Evolutionary conservation across 2,888 invertebrate species (phyloP).

Genomic region (Kryphioiulus occultus): DNA sequence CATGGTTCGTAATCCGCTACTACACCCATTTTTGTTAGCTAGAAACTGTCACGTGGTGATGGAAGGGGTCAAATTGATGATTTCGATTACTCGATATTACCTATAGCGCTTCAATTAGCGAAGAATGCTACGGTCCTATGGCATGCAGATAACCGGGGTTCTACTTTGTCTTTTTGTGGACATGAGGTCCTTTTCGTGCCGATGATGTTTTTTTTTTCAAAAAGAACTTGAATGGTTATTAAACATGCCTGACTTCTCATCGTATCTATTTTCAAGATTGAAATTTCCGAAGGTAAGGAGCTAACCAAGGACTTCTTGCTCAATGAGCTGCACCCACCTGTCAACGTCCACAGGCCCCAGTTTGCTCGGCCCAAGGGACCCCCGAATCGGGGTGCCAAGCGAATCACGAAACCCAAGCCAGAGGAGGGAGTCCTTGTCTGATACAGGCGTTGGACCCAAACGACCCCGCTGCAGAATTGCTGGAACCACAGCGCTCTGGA

Average conservation of each 20-base stretch:
- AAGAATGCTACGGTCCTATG: too few species aligned
- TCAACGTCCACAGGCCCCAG: conserved; percentile 84
- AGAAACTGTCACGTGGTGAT: too few species aligned
- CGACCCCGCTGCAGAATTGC: background rate
- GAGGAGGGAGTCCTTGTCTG: conserved; percentile 45
- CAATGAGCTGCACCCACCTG: conserved; percentile 93
- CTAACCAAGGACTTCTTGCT: conserved; percentile 87
- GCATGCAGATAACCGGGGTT: too few species aligned
- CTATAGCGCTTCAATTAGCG: too few species aligned
- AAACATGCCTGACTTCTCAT: background rate
- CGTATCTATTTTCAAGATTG: conserved; percentile 71
- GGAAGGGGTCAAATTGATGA: too few species aligned
- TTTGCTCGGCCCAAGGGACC: conserved; percentile 98
- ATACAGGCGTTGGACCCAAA: background rate
- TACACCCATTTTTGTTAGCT: too few species aligned
- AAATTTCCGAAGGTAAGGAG: conserved; percentile 89
- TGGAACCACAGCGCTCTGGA: background rate
- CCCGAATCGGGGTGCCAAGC: conserved; percentile 87
- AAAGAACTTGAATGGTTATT: too few species aligned
- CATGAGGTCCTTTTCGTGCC: too few species aligned
- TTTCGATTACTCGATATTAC: too few species aligned
- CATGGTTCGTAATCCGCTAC: too few species aligned
- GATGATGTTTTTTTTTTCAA: too few species aligned
- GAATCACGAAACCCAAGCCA: conserved; percentile 74
- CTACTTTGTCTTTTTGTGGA: too few species aligned